phyloP scores from a whole-genome alignment of 2,113 vertebrate genomes.

The Rhineura floridana region DNA sequence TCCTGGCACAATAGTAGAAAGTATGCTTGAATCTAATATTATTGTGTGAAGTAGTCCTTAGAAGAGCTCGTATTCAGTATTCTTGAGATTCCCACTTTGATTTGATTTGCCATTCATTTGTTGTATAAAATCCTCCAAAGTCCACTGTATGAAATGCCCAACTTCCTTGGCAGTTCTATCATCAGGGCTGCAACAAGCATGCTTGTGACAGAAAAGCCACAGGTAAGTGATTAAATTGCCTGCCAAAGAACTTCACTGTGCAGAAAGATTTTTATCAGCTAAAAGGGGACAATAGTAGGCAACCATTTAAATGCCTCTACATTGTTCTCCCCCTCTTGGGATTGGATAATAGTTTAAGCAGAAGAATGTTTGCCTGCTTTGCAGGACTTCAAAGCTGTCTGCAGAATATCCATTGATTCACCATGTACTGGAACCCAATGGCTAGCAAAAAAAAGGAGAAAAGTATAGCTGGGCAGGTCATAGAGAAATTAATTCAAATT shows the following conservation, averaged over 20 bases:
- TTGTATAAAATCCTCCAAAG: neutral
- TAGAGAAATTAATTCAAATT: conserved; percentile 24
- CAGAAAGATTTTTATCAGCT: neutral
- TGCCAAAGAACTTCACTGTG: conserved; percentile 33
- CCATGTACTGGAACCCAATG: conserved; percentile 20
- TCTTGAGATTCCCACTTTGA: neutral
- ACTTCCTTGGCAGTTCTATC: neutral
- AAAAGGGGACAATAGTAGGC: neutral
- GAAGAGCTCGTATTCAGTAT: neutral
- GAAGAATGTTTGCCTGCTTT: neutral
- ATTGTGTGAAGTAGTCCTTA: neutral
- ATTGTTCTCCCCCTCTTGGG: neutral
- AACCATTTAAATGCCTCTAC: neutral
- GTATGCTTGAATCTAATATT: neutral
- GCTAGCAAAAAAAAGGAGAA: conserved; percentile 7
- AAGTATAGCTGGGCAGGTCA: conserved; percentile 13
- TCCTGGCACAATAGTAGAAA: neutral
- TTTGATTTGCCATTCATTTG: neutral
- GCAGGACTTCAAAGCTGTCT: conserved; percentile 16
- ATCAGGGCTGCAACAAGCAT: neutral
- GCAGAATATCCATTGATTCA: neutral
- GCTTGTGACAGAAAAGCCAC: neutral
- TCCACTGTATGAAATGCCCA: neutral
- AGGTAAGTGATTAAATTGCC: neutral
- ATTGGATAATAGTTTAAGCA: neutral